Base-by-base conservation (phyloP, 2,888 invertebrate species). In the Hemaris fuciformis region DNA sequence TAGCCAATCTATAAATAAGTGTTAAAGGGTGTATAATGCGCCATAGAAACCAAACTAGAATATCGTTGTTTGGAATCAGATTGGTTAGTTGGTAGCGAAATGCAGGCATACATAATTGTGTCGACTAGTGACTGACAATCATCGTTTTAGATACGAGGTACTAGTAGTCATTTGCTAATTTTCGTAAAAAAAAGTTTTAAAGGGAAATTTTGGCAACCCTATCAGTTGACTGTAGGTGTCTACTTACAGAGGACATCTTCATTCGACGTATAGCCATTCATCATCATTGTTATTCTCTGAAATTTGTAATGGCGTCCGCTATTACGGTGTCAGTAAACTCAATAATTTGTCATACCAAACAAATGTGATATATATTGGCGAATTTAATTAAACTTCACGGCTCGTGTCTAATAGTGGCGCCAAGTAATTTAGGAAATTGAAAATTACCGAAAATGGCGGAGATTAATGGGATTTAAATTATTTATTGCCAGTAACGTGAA, bases 221-320 rank as follows among this genome's bases (percentile, higher is more conserved):
- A 62, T 64, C 59, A 57, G 48, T 62, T 60, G 58, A 57, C 61
- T 67, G 66, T 67, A 73, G 67, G 66, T 74, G 71, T 63, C 69
- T 67, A 67, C 64, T 61, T 61, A 70, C 71, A 76, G 71, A 75
- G 72, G 74, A 85, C 84, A 80, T 86, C 84, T 88, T 79, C 81
- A 87, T 87, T 79, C 77, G 75, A 76, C 75, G 71, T 80, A 77
- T 77, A 66, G 74, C 79, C 74, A 86, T 85, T 84, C 81, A 86
- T 88, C 86, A 85, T 85, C 77, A 80, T 83, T 84, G 76, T 73
- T 73, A 77, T 84, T 84, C 84, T 82, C 76, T 79, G 84, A 84
- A 85, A 81, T 84, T 80, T 72, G 77, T 84, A 80, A 83, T 80
- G 79, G 78, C 71, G 57, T 67, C 66, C 68, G 68, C 72, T 71